Conservation (phyloP, 2,113 vertebrate genomes). For the Odocoileus hemionus region DNA sequence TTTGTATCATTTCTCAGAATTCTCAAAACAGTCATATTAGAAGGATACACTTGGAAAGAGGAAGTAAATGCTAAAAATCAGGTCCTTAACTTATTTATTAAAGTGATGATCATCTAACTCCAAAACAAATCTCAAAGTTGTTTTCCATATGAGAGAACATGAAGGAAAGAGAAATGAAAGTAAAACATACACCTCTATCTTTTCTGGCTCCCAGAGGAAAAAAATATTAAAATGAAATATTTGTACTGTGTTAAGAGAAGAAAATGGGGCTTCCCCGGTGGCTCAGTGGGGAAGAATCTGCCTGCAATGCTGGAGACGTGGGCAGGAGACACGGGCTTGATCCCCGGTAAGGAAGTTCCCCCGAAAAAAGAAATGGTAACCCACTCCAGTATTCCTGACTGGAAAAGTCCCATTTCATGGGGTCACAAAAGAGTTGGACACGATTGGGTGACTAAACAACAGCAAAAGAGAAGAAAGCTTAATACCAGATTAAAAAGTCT, state of each 20-base stretch:
- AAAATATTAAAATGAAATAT: neutral
- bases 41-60: neutral
- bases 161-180: neutral
- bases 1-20: constrained; percentile 1
- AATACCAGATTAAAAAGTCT: neutral
- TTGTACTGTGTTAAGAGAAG: neutral
- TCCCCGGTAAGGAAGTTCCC: neutral
- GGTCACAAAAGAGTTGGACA: neutral
- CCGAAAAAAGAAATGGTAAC: neutral
- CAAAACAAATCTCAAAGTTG: neutral
- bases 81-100: neutral
- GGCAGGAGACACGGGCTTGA: neutral
- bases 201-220: neutral
- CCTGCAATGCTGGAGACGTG: neutral
- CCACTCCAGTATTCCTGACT: neutral
- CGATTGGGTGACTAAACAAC: neutral
- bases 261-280: neutral
- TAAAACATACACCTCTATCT: neutral
- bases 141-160: neutral
- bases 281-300: neutral
- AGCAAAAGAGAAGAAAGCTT: neutral
- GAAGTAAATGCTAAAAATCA: neutral
- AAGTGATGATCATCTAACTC: neutral
- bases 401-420: neutral
- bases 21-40: neutral